Conservation (phyloP, 2,797 vertebrate genomes). For the Petrocephalus schoutedeni region DNA sequence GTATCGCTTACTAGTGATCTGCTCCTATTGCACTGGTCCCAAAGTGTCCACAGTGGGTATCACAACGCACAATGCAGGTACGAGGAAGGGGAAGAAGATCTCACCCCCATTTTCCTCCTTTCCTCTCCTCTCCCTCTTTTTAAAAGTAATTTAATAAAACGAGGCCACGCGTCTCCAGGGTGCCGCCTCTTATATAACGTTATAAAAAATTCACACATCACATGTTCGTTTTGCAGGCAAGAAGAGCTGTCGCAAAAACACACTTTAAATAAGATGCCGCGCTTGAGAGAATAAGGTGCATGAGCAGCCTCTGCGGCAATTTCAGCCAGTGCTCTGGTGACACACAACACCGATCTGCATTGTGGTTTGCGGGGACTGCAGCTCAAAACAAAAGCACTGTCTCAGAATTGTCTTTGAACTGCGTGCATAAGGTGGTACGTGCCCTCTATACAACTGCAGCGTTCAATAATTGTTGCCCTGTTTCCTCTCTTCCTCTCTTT, state of each 20-base stretch:
- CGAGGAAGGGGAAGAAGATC: constrained; percentile 64
- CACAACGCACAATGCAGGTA: constrained; percentile 56
- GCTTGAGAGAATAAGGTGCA: constrained; percentile 21
- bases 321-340: constrained; percentile 34
- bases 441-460: neutral
- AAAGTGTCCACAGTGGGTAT: constrained; percentile 63
- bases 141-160: constrained; percentile 55
- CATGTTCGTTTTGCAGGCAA: constrained; percentile 59
- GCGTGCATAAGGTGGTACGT: neutral
- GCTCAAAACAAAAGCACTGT: constrained; percentile 27
- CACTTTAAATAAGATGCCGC: constrained; percentile 51
- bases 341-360: constrained; percentile 14
- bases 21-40: constrained; percentile 56
- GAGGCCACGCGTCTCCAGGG: constrained; percentile 66
- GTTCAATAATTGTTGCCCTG: neutral
- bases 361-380: constrained; percentile 21
- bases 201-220: constrained; percentile 69
- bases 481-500: neutral
- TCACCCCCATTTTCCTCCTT: constrained; percentile 50
- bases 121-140: constrained; percentile 43
- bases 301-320: constrained; percentile 43
- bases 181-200: constrained; percentile 64
- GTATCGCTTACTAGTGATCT: constrained; percentile 55
- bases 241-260: constrained; percentile 39
- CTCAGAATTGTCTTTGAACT: constrained; percentile 30